These are phyloP conservation scores for Whitmania pigra DNA, from an alignment of 1,140 invertebrate genomes.

Conservation along the genomic window DNA sequence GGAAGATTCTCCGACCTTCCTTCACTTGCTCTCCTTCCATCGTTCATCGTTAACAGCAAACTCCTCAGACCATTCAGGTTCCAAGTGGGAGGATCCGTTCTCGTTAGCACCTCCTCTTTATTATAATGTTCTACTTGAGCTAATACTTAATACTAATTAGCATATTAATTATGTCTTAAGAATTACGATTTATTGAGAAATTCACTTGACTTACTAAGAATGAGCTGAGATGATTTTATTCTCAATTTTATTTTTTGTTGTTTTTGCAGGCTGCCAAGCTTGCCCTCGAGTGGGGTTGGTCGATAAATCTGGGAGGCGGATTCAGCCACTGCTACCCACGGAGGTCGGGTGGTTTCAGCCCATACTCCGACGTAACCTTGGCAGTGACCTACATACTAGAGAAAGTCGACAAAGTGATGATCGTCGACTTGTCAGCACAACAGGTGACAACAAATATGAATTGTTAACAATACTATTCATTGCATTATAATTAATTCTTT, in stretches of 20 bases:
- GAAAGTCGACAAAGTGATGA: constrained; percentile 55
- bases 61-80: constrained; percentile 60
- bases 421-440: constrained; percentile 77
- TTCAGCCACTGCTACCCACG: constrained; percentile 57
- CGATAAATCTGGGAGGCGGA: constrained; percentile 78
- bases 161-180: constrained; percentile 7
- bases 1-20: not conserved
- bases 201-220: not conserved
- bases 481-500: too few species aligned
- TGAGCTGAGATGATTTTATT: not conserved
- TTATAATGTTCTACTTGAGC: not conserved
- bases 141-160: not conserved
- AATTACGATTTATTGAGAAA: not conserved
- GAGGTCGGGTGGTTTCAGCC: constrained; percentile 69
- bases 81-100: constrained; percentile 67
- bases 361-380: constrained; percentile 73
- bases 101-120: constrained; percentile 40
- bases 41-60: constrained; percentile 59
- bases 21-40: constrained; percentile 48
- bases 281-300: constrained; percentile 66
- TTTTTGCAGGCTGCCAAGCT: constrained; percentile 54
- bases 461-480: not conserved
- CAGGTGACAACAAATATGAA: constrained; percentile 35
- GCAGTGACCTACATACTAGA: constrained; percentile 55
- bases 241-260: too few species aligned